Conservation (phyloP, 2,888 invertebrate genomes). For the Pyrrhia umbra region DNA sequence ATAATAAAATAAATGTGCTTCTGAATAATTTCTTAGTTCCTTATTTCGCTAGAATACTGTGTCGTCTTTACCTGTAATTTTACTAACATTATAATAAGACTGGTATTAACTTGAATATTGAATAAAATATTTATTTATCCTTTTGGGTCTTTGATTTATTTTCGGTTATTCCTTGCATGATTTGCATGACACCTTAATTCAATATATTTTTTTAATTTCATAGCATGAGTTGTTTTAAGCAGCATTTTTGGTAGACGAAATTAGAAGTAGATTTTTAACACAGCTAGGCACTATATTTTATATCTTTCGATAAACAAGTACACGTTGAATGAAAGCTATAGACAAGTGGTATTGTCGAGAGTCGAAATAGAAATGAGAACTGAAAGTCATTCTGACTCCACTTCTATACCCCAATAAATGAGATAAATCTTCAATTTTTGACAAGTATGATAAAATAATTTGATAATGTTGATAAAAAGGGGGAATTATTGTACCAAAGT, state of each 20-base stretch:
- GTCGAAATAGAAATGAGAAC: background rate
- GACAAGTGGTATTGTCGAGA: background rate
- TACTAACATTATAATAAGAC: conserved; percentile 80
- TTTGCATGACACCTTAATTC: conserved; percentile 45
- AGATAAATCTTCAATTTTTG: conserved; percentile 14
- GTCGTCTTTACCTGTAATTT: conserved; percentile 55
- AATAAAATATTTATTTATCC: conserved; percentile 83
- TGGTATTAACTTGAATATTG: conserved; percentile 76
- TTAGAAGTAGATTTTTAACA: background rate
- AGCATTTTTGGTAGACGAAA: background rate
- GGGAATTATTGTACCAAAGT: background rate
- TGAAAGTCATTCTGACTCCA: background rate
- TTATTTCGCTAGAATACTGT: conserved; percentile 52
- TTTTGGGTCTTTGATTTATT: conserved; percentile 79
- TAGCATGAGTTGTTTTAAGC: conserved; percentile 31
- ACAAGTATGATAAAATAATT: background rate
- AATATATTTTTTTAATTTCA: background rate
- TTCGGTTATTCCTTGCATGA: conserved; percentile 68
- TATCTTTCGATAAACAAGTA: background rate
- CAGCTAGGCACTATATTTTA: background rate
- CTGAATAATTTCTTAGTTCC: conserved; percentile 36
- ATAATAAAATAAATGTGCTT: conserved; percentile 23
- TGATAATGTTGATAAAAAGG: conserved; percentile 1
- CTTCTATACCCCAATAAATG: conserved; percentile 22
- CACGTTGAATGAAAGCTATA: no score